These are phyloP conservation scores for Brachyalestes nurse DNA, from an alignment of 2,797 vertebrate genomes.

Conservation along the genomic window DNA sequence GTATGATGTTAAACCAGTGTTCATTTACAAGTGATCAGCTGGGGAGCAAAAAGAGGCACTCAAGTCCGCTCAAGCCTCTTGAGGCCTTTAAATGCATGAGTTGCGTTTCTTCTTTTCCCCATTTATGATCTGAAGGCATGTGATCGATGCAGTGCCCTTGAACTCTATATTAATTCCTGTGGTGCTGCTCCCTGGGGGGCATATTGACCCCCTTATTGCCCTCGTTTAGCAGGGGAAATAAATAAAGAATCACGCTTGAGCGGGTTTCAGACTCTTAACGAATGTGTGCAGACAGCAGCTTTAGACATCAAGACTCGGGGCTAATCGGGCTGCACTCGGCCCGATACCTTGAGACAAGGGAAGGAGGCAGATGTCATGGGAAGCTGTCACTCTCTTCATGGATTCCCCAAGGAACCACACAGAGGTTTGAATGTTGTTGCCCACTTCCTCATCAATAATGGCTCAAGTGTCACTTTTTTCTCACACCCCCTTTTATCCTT, in stretches of 20 bases:
- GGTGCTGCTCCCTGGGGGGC: slow-evolving; percentile 56
- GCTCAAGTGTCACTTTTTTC: slow-evolving; percentile 40
- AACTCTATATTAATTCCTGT: slow-evolving; percentile 58
- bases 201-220: slow-evolving; percentile 65
- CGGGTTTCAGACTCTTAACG: slow-evolving; percentile 52
- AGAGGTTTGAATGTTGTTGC: background rate
- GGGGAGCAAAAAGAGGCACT: background rate
- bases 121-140: slow-evolving; percentile 65
- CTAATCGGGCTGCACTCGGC: slow-evolving; percentile 36
- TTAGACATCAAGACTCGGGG: slow-evolving; percentile 51
- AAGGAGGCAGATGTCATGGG: slow-evolving; percentile 42
- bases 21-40: slow-evolving; percentile 15
- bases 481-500: slow-evolving; percentile 44
- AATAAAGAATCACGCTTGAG: slow-evolving; percentile 50
- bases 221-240: slow-evolving; percentile 57
- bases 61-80: background rate
- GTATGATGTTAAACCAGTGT: background rate
- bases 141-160: slow-evolving; percentile 67
- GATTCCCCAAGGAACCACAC: background rate
- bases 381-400: slow-evolving; percentile 46
- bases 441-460: slow-evolving; percentile 3
- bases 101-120: slow-evolving; percentile 30
- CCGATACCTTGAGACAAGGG: slow-evolving; percentile 20
- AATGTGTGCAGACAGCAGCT: slow-evolving; percentile 60
- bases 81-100: slow-evolving; percentile 34